Percentiles rank a stretch among this genome's conserved stretches.
Conservation (phyloP, 2,113 vertebrate genomes). For the Centrocercus urophasianus region DNA sequence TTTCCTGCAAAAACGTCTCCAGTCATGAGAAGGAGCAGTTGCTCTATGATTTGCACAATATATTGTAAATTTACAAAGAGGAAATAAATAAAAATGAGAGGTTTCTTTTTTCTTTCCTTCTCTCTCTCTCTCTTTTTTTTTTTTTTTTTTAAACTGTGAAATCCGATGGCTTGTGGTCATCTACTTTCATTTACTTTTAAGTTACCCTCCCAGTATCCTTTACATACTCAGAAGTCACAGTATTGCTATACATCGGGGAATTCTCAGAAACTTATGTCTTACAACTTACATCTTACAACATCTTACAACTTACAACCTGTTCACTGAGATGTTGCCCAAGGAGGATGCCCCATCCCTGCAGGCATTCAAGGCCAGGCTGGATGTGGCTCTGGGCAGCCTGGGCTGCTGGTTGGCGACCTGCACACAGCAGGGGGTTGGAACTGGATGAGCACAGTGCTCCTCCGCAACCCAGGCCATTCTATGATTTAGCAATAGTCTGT, state of each 20-base stretch:
- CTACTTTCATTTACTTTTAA: conserved; percentile 2
- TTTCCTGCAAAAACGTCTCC: neutral
- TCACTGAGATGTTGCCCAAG: no score
- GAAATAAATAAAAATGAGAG: neutral
- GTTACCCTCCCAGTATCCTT: neutral
- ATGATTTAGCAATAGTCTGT: neutral
- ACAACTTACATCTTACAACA: no score
- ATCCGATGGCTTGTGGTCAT: neutral
- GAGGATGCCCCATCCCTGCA: no score
- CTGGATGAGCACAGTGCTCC: no score
- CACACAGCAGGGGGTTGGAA: no score
- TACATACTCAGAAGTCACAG: neutral
- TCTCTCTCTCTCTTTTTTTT: neutral
- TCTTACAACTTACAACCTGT: no score
- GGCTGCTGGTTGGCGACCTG: no score
- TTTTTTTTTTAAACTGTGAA: neutral
- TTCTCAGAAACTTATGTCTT: neutral
- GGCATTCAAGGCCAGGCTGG: no score
- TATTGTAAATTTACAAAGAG: neutral
- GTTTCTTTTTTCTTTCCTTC: no score
- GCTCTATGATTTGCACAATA: neutral
- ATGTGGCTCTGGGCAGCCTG: no score
- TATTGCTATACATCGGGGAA: accelerated
- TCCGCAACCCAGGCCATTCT: no score
- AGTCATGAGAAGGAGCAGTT: neutral